phyloP scores from a whole-genome alignment of 2,888 invertebrate species.

The Orchesella flavescens region DNA sequence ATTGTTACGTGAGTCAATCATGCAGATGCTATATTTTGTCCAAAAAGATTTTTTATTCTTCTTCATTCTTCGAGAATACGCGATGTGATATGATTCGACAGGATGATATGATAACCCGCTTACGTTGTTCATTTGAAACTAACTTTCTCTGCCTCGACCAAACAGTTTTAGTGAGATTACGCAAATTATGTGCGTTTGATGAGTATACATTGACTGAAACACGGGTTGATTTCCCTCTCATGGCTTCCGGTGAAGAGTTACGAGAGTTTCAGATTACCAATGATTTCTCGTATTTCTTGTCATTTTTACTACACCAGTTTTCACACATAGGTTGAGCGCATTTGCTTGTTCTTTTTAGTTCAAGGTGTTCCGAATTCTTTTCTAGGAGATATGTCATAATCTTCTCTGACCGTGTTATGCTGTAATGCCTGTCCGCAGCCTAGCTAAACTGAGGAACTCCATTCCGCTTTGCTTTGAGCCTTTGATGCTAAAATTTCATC shows the following conservation, averaged over 20 bases:
- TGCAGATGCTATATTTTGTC: constrained; percentile 11
- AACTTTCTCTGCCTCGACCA: constrained; percentile 34
- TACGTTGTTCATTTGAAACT: constrained; percentile 35
- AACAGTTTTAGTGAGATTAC: constrained; percentile 48
- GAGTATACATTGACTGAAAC: constrained; percentile 25
- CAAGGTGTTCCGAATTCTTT: constrained; percentile 4
- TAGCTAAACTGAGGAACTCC: too few species aligned
- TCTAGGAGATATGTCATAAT: constrained; percentile 19
- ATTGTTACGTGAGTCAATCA: constrained; percentile 8
- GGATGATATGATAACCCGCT: constrained; percentile 42
- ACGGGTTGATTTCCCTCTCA: constrained; percentile 10
- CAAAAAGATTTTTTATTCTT: not conserved
- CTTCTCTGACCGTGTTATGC: constrained; percentile 21
- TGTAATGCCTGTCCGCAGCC: constrained; percentile 19
- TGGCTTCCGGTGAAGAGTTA: constrained; percentile 7
- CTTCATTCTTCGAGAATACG: not conserved
- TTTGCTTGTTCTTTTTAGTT: constrained; percentile 31
- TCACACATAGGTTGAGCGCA: too few species aligned
- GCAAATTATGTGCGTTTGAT: constrained; percentile 58
- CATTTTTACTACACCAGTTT: constrained; percentile 31
- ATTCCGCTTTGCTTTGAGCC: not conserved
- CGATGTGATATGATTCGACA: constrained; percentile 43
- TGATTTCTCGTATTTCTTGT: constrained; percentile 58
- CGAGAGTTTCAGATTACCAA: constrained; percentile 14
- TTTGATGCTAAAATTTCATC: not conserved